These are phyloP conservation scores for Takifugu rubripes DNA, from an alignment of 2,797 vertebrate species.

Conservation along the genomic window DNA sequence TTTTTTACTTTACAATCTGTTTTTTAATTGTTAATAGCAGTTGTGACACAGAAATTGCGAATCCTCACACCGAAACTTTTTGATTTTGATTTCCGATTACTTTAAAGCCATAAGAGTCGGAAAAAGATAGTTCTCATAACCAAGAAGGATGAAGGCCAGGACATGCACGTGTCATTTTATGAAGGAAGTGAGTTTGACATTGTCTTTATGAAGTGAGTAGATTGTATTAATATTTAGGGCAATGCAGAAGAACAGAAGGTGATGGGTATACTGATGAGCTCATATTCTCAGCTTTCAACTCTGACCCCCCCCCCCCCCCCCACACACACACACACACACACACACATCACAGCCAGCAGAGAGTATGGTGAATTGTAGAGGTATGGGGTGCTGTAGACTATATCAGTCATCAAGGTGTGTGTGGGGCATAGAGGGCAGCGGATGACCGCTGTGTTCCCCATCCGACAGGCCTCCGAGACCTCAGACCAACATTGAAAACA, in stretches of 20 bases:
- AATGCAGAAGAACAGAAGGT: constrained; percentile 25
- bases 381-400: constrained; percentile 5
- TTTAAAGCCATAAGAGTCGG: too few relatives aligned
- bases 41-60: too few relatives aligned
- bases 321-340: neutral
- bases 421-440: constrained; percentile 26
- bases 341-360: constrained; percentile 17
- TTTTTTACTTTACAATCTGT: too few relatives aligned
- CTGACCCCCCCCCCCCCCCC: constrained; percentile 41
- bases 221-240: constrained; percentile 50
- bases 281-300: constrained; percentile 51
- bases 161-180: too few relatives aligned
- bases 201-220: constrained; percentile 7
- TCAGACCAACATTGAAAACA: constrained; percentile 41
- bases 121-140: too few relatives aligned
- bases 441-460: constrained; percentile 46
- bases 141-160: too few relatives aligned
- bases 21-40: too few relatives aligned
- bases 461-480: constrained; percentile 28
- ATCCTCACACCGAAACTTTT: too few relatives aligned
- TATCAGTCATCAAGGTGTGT: constrained; percentile 48
- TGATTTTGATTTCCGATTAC: too few relatives aligned
- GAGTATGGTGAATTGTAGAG: constrained; percentile 6
- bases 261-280: constrained; percentile 57
- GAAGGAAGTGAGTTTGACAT: too few relatives aligned